Evolutionary conservation across 1,140 invertebrate species (phyloP).

Genomic region (Oncopeltus fasciatus): DNA sequence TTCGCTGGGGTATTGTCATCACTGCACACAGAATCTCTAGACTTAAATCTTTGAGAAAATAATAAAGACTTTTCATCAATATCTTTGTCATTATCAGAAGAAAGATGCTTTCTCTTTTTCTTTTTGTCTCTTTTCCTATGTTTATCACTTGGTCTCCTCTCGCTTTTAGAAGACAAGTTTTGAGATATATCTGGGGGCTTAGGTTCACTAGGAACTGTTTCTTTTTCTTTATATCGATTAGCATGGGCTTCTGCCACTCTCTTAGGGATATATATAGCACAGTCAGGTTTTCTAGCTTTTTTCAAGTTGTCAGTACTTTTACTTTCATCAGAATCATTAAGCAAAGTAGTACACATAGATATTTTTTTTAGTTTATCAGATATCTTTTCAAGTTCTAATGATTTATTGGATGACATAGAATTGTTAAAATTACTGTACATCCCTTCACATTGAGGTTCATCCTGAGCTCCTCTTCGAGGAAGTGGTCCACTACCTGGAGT

Average conservation of each 20-base stretch:
- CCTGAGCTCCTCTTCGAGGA: conserved; percentile 22
- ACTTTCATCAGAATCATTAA: neutral
- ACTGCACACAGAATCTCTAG: neutral
- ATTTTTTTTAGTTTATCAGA: conserved; percentile 13
- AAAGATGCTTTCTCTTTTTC: neutral
- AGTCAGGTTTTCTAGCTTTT: conserved; percentile 8
- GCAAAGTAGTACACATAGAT: neutral
- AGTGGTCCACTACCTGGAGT: conserved; percentile 27
- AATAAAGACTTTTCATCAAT: neutral
- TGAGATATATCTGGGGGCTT: neutral
- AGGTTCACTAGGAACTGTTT: neutral
- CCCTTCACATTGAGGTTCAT: neutral
- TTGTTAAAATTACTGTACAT: neutral
- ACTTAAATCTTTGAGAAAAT: neutral
- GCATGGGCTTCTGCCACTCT: neutral
- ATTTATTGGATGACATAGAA: neutral
- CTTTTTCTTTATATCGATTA: neutral
- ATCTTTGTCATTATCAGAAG: neutral
- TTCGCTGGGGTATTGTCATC: neutral
- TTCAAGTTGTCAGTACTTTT: neutral
- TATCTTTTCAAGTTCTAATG: conserved; percentile 2
- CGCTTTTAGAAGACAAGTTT: neutral
- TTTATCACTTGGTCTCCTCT: neutral
- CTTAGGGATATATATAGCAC: conserved; percentile 11
- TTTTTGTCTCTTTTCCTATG: neutral